These are phyloP conservation scores for Lasioglossum calceatum DNA, from an alignment of 2,888 invertebrate genomes.

Conservation along the genomic window DNA sequence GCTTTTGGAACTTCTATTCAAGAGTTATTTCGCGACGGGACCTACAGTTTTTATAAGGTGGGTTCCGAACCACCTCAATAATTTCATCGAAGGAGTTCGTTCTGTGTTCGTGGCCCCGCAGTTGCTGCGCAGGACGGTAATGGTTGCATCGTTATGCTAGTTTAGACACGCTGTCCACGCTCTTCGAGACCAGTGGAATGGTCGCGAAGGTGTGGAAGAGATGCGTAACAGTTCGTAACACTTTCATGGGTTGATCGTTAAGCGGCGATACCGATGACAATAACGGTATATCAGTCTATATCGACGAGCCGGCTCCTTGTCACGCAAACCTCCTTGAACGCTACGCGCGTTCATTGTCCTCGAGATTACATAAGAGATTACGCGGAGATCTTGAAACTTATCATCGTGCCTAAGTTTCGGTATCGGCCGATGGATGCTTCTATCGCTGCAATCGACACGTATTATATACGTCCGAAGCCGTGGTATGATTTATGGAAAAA, in stretches of 20 bases:
- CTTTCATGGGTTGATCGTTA: slow-evolving; percentile 69
- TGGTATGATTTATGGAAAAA: slow-evolving; percentile 14
- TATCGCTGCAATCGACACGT: slow-evolving; percentile 28
- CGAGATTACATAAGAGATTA: slow-evolving; percentile 62
- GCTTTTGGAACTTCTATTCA: too few species aligned
- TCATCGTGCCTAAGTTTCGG: slow-evolving; percentile 11
- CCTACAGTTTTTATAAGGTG: too few species aligned
- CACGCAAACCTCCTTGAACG: slow-evolving; percentile 25
- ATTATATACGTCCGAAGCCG: slow-evolving; percentile 8
- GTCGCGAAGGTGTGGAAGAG: slow-evolving; percentile 38
- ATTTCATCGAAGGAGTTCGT: neutral
- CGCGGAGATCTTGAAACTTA: slow-evolving; percentile 38
- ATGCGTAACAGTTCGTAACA: slow-evolving; percentile 69
- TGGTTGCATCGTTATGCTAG: slow-evolving; percentile 3
- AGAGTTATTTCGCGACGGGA: too few species aligned
- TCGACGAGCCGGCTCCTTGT: slow-evolving; percentile 47
- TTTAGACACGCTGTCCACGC: slow-evolving; percentile 16
- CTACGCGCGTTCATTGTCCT: slow-evolving; percentile 56
- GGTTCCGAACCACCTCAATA: neutral
- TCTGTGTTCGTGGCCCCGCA: neutral
- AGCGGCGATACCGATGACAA: slow-evolving; percentile 66
- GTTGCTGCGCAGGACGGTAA: too few species aligned
- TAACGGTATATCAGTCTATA: slow-evolving; percentile 67
- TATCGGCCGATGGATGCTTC: slow-evolving; percentile 39
- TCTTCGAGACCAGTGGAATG: slow-evolving; percentile 12